Conservation (phyloP, 2,797 vertebrate genomes). For the Coranthus polyacanthus region DNA sequence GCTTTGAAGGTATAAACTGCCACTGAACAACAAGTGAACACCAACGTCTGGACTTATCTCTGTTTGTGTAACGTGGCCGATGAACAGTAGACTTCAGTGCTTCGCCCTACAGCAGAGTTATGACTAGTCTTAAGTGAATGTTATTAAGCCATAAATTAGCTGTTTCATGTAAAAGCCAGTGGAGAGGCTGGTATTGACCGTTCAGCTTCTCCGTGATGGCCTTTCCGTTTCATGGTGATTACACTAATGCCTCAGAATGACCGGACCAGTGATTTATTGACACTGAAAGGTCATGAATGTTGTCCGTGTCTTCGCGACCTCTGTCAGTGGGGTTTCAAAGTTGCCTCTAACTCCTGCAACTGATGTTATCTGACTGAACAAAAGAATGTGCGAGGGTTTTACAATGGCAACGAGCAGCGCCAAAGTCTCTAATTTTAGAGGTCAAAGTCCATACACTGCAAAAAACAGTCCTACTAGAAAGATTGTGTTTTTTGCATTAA, state of each 20-base stretch:
- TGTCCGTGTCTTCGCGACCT: constrained; percentile 26
- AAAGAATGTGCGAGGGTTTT: constrained; percentile 43
- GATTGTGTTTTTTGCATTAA: no score
- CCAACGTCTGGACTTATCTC: no score
- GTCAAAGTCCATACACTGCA: not conserved
- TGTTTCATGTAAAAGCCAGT: not conserved
- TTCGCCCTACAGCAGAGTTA: not conserved
- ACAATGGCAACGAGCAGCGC: not conserved
- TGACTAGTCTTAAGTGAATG: constrained; percentile 6
- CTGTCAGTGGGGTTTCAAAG: not conserved
- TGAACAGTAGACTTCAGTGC: no score
- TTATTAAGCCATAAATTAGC: constrained; percentile 28
- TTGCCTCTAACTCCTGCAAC: constrained; percentile 30
- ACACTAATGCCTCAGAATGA: constrained; percentile 18
- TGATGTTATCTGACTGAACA: constrained; percentile 35
- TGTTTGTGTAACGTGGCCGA: no score
- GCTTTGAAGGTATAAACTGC: no score
- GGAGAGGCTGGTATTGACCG: not conserved
- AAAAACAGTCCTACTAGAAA: not conserved
- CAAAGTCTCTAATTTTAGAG: not conserved
- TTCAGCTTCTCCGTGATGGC: not conserved
- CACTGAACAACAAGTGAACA: no score
- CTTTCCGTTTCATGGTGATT: constrained; percentile 17
- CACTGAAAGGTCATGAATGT: constrained; percentile 32
- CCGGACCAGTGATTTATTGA: constrained; percentile 44